Evolutionary conservation across 2,113 vertebrate genomes (phyloP).

Genomic region (Leptodactylus fuscus): DNA sequence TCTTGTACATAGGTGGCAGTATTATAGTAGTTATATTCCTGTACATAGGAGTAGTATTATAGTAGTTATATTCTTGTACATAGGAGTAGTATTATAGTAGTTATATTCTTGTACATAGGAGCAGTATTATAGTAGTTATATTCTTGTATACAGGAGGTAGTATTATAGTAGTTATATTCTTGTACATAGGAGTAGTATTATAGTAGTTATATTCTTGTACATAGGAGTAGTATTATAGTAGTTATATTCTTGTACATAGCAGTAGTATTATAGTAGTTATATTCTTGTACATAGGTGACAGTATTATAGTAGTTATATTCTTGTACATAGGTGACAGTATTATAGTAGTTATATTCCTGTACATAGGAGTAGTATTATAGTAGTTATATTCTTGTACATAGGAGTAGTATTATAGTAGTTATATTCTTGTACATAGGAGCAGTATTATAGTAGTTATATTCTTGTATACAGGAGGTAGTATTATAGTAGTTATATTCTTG

Average conservation of each 20-base stretch:
- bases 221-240: neutral
- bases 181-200: constrained; percentile 2
- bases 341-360: constrained; percentile 11
- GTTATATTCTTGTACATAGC: neutral
- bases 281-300: neutral
- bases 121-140: constrained; percentile 19
- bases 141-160: neutral
- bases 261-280: neutral
- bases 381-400: too few species aligned
- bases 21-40: neutral
- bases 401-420: neutral
- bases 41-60: neutral
- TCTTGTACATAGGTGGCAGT: neutral
- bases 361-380: too few species aligned
- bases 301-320: constrained; percentile 15
- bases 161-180: constrained; percentile 21
- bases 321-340: neutral
- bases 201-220: neutral
- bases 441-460: too few species aligned
- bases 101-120: constrained; percentile 3
- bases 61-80: neutral
- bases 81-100: neutral
- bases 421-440: neutral
- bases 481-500: constrained; percentile 5
- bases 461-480: neutral